Base-by-base conservation (phyloP, 2,113 vertebrate species). In the Perca schrenkii region DNA sequence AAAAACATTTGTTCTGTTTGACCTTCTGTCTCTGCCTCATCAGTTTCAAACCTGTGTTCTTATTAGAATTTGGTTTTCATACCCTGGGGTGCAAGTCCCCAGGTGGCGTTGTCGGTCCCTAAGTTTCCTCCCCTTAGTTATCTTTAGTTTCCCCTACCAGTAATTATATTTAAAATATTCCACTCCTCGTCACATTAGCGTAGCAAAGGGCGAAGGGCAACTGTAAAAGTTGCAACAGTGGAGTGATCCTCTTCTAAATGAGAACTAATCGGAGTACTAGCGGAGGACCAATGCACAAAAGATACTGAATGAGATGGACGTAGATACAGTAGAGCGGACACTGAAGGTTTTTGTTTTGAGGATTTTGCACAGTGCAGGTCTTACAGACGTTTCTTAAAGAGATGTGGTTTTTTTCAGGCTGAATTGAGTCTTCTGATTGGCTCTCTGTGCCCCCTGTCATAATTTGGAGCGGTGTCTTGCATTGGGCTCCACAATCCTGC, bases 221-320 rank as follows among this genome's bases (percentile, higher is more conserved):
- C 86, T 89, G 92, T 93, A 90, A 91, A 74, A 87, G 86, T 40
- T 76, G 85, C 4, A 65, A 86, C 74, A 80, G 83, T 65, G 74
- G 61, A 90, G 86, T 61, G 47, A 77, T 73, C 67, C 74, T 79
- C 57, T 25, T 63, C 68, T 71, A 82, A 89, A 89, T 86, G 83
- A 84, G 82, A 86, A 74, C 77, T 78, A 80, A 91, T 88, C 77
- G 78, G 68, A 86, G 65, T 50, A 69, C 74, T 77, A 50, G 57
- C 71, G 40, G 68, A 66, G 64, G 40, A 65, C 46, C 31, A 4
- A 15, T 21, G 21, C 36, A 8, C 62, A 46, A 22, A 34, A 52
- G 25, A 52, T 63, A 21, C 46, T 21, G 79, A 50, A 40, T 71
- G 63, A 47, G 21, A 75, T 28, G 67, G 77, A 63, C 3, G 4